Conservation (phyloP, 2,113 vertebrate genomes). For the Gasterosteus nipponicus region DNA sequence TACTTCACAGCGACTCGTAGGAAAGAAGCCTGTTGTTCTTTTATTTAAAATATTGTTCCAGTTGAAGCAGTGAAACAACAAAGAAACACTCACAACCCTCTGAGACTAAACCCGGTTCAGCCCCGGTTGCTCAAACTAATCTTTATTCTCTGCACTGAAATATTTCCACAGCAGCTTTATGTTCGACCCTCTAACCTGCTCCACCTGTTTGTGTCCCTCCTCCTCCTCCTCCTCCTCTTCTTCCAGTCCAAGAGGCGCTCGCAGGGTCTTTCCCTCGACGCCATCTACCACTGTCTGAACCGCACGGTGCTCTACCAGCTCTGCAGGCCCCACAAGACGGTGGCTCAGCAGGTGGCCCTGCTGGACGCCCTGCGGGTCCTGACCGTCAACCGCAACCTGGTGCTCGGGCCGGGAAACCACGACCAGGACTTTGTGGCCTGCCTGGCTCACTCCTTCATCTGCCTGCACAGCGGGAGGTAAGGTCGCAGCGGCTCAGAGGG, state of each 20-base stretch:
- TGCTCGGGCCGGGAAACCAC: conserved; percentile 95
- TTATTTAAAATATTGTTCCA: background rate
- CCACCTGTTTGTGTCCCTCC: background rate
- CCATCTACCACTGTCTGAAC: conserved; percentile 97
- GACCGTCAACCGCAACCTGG: conserved; percentile 95
- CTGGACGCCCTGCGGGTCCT: conserved; percentile 93
- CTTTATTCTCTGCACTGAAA: conserved; percentile 23
- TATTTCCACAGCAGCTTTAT: conserved; percentile 34
- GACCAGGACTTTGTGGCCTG: conserved; percentile 99
- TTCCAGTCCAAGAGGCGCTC: conserved; percentile 93
- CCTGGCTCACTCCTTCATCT: conserved; percentile 95
- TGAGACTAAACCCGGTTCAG: background rate
- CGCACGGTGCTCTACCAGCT: conserved; percentile 98
- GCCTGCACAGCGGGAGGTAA: conserved; percentile 93
- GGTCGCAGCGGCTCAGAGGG: background rate
- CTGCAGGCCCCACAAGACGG: conserved; percentile 95
- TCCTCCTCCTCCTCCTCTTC: background rate
- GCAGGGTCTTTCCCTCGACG: conserved; percentile 93
- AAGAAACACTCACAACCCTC: conserved; percentile 27
- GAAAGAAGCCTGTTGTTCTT: background rate
- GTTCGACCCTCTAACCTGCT: background rate
- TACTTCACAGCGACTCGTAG: background rate
- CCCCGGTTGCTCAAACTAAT: conserved; percentile 22
- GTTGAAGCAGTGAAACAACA: conserved; percentile 1
- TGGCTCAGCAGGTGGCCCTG: conserved; percentile 96